Base-by-base conservation (phyloP, 2,888 invertebrate species). In the Nebria salina region DNA sequence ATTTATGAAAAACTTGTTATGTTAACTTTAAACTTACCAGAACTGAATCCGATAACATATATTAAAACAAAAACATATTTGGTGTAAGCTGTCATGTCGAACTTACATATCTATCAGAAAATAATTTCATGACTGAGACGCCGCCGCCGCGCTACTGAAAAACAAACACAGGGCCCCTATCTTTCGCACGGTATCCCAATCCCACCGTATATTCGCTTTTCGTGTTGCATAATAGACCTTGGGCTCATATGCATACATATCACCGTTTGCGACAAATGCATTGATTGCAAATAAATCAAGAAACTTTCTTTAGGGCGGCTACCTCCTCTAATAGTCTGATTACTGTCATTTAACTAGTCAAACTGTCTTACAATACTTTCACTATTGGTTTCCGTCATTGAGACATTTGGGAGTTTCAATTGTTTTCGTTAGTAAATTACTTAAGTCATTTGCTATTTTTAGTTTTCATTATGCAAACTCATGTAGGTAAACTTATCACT, bases 171-270 rank as follows among this genome's bases (percentile, higher is more conserved):
- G 72, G 75, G 80, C 80, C 80, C 80, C 80, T 80, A 80, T 80
- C 80, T 75, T 75, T 43, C 70, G 80, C 70, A 80, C 65, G 20
- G 15, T 78, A 73, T 75, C 79, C 65, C 42, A 65, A 66, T 68
- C 26, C 20, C 68, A 68, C 68, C 68, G 20, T 4, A 54, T 6
- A 54, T 54, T 54, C 13, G 54, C 54, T 54, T 54, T 80, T 54
- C n/a, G 70, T 15, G 70, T 80, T 80, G 80, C 80, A 80, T 80
- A 80, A 80, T 42, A 80, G 80, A 80, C 80, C 80, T 80, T 80
- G 80, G 80, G 75, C 75, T 80, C 66, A 64, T 64, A 75, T 64
- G 64, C 75, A 80, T 74, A 66, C 72, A 73, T 73, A 74, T 34
- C 41, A 74, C 66, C 34, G 13, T 25, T 26, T 13, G 76, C 65